phyloP scores from a whole-genome alignment of 2,113 vertebrate genomes.

The Pterocles burchelli region DNA sequence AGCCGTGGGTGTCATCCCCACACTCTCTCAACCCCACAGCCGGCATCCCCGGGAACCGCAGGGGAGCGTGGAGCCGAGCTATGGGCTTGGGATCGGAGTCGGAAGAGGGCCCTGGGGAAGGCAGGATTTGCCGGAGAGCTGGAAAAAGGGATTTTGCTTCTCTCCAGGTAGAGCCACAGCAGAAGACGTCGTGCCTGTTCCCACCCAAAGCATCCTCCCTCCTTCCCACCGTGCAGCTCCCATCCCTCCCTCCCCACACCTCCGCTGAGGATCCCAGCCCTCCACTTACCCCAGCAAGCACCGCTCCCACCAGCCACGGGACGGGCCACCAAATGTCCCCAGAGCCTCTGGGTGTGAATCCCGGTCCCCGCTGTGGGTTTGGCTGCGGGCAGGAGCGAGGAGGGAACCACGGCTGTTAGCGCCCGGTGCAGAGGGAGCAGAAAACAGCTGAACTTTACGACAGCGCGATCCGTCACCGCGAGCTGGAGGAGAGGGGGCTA shows the following conservation, averaged over 20 bases:
- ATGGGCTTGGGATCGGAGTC: fast-evolving
- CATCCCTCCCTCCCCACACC: background rate
- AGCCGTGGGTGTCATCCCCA: fast-evolving
- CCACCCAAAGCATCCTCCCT: background rate
- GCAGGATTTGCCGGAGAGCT: no score
- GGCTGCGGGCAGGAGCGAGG: background rate
- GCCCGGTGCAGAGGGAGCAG: background rate
- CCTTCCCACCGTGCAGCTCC: background rate
- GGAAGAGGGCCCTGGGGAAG: background rate
- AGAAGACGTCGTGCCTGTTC: fast-evolving
- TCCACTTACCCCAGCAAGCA: background rate
- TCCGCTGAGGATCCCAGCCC: background rate
- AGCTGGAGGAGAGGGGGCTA: background rate
- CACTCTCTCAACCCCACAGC: no score
- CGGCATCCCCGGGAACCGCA: background rate
- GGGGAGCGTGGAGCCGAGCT: background rate
- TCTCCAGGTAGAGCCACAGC: background rate
- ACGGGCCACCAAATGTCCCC: background rate
- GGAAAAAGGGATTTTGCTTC: background rate
- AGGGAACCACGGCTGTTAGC: background rate
- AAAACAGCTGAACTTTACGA: conserved; percentile 42
- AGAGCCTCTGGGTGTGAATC: background rate
- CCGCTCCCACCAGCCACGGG: background rate
- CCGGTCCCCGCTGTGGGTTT: background rate
- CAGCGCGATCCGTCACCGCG: background rate